These are phyloP conservation scores for Hecatera dysodea DNA, from an alignment of 2,888 invertebrate species.

Conservation along the genomic window DNA sequence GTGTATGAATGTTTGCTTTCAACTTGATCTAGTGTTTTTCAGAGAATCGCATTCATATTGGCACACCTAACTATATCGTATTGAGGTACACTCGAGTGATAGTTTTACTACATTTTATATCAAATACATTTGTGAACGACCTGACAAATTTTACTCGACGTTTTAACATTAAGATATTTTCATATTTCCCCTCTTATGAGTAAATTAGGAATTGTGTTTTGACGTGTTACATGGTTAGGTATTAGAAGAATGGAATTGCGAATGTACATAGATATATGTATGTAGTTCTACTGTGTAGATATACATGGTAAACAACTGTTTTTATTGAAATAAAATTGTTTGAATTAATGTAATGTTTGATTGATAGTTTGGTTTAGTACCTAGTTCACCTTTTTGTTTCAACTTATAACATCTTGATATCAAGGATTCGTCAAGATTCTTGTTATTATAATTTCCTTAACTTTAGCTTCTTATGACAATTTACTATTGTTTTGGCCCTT, in stretches of 20 bases:
- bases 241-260: constrained; percentile 71
- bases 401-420: background rate
- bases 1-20: constrained; percentile 33
- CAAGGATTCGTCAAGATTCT: too few species aligned
- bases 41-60: constrained; percentile 17
- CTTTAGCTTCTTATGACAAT: background rate
- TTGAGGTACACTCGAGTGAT: constrained; percentile 43
- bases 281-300: constrained; percentile 69
- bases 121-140: constrained; percentile 35
- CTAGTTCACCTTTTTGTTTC: constrained; percentile 45
- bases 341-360: constrained; percentile 80
- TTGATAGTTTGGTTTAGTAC: constrained; percentile 68
- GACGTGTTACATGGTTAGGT: constrained; percentile 38
- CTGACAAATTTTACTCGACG: constrained; percentile 35
- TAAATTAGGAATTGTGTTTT: constrained; percentile 56
- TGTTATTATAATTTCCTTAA: too few species aligned
- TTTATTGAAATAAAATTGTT: constrained; percentile 85
- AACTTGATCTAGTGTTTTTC: constrained; percentile 32
- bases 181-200: constrained; percentile 54
- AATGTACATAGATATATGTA: constrained; percentile 70
- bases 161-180: constrained; percentile 45
- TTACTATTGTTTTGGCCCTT: background rate
- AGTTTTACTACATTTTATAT: constrained; percentile 41
- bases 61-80: constrained; percentile 23
- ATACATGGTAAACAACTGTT: constrained; percentile 70